Base-by-base conservation (phyloP, 2,888 invertebrate genomes). In the Colostygia pectinataria region DNA sequence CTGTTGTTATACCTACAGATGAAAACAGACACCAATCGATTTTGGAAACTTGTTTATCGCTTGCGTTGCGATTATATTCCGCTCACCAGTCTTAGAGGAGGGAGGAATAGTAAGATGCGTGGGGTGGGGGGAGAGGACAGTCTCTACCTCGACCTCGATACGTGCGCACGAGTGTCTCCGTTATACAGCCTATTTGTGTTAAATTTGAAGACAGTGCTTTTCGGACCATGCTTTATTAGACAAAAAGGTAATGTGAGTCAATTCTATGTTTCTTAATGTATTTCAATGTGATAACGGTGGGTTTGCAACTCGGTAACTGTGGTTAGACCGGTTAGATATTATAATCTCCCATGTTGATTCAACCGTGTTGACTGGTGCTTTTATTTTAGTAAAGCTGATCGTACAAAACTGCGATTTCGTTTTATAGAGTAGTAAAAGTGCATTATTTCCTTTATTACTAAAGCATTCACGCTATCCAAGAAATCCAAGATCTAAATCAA, bases 271-370 rank as follows among this genome's bases (percentile, higher is more conserved):
- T 15, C 2, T 20, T 13, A n/a, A 13, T 13, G 2, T 9, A 14
- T 23, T 31, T 14, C 24, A 9, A 13, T 5, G 29, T 12, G 6
- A 23, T 8, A 14, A 31, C 13, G 27, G 10, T 12, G 15, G 9
- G 4, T 40, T 34, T 27, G 27, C 38, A 28, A 28, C 10, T 15
- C 8, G 23, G 39, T 37, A 41, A 34, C 25, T 53, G 50, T 53
- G 27, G 43, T 46, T 12, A 23, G 53, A 61, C 62, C 61, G 61
- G 64, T 64, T 61, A 32, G 43, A 44, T 50, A 53, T 55, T 59
- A 55, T 53, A 42, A 49, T 39, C 49, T 54, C 51, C 52, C 39
- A 20, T 20, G 6, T 4, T 6, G 37, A 49, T 52, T 43, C 49
- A 38, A 47, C 57, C 53, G 58, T 53, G 37, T 55, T 58, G 57